Conservation (phyloP, 2,888 invertebrate genomes). For the Lycophotia porphyrea region DNA sequence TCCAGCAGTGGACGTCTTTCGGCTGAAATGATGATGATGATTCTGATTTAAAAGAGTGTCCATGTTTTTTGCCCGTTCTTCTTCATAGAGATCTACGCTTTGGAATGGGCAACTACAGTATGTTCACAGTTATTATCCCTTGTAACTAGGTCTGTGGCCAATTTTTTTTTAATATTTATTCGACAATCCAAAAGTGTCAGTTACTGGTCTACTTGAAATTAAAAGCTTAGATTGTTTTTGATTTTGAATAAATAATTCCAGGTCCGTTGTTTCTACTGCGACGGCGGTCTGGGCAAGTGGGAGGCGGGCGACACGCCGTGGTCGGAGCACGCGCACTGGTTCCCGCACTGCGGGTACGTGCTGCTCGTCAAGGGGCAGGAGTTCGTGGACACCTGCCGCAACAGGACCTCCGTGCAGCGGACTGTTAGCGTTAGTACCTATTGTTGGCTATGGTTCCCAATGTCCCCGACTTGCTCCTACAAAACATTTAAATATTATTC, state of each 20-base stretch:
- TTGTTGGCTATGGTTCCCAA: not conserved
- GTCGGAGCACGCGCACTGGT: conserved; percentile 98
- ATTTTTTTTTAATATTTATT: not conserved
- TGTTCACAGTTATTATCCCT: not conserved
- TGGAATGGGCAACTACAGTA: not conserved
- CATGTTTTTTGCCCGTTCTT: not conserved
- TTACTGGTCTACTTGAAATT: not conserved
- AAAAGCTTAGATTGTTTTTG: not conserved
- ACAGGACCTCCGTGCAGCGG: conserved; percentile 70
- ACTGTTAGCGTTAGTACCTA: conserved; percentile 68
- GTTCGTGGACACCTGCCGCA: conserved; percentile 91
- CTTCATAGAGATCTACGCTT: not conserved
- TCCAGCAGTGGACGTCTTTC: too few relatives aligned
- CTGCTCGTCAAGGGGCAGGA: conserved; percentile 94
- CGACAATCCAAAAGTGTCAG: not conserved
- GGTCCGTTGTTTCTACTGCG: conserved; percentile 98
- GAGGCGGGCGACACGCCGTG: conserved; percentile 97
- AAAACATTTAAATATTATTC: not conserved
- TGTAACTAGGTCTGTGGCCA: not conserved
- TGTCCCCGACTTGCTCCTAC: not conserved
- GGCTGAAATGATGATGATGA: too few relatives aligned
- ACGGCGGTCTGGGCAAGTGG: conserved; percentile 97
- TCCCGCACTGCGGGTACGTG: conserved; percentile 96
- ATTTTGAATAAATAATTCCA: conserved; percentile 66
- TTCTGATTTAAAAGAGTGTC: not conserved